These are phyloP conservation scores for Mythimna pallens DNA, from an alignment of 2,888 invertebrate species.

Conservation along the genomic window DNA sequence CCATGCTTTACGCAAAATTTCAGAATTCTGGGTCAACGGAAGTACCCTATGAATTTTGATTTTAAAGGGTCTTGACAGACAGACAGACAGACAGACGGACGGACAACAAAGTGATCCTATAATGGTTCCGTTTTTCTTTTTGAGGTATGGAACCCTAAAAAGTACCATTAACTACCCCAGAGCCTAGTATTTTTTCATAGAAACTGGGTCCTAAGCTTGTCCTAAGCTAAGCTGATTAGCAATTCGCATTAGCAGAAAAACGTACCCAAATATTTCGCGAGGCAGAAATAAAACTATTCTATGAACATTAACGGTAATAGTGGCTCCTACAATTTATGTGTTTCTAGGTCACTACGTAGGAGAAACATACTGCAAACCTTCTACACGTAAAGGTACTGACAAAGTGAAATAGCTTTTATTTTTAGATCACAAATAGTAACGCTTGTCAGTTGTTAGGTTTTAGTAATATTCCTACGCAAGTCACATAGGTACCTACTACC, in stretches of 20 bases:
- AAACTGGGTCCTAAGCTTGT: neutral
- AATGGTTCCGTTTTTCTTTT: too few relatives aligned
- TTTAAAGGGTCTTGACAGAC: too few relatives aligned
- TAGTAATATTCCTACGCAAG: neutral
- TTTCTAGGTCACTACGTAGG: conserved; percentile 27
- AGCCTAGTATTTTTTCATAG: neutral
- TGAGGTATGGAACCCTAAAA: too few relatives aligned
- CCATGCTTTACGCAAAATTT: too few relatives aligned
- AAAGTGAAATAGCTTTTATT: neutral
- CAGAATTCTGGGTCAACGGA: too few relatives aligned
- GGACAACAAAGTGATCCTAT: too few relatives aligned
- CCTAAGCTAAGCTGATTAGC: neutral
- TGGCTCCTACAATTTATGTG: conserved; percentile 6
- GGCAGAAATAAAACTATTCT: conserved; percentile 27
- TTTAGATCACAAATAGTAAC: neutral
- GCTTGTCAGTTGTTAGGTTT: neutral
- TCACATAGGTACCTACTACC: neutral
- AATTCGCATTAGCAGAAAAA: conserved; percentile 45
- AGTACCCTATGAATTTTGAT: too few relatives aligned
- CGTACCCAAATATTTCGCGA: conserved; percentile 32
- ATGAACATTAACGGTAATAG: conserved; percentile 8
- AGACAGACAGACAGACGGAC: too few relatives aligned
- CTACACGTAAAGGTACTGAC: conserved; percentile 7
- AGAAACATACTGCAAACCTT: conserved; percentile 9
- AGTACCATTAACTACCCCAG: too few relatives aligned